Evolutionary conservation across 2,888 invertebrate species (phyloP), one percentile per base, ranked within the genome.

Genomic region (Junonia oenone): DNA sequence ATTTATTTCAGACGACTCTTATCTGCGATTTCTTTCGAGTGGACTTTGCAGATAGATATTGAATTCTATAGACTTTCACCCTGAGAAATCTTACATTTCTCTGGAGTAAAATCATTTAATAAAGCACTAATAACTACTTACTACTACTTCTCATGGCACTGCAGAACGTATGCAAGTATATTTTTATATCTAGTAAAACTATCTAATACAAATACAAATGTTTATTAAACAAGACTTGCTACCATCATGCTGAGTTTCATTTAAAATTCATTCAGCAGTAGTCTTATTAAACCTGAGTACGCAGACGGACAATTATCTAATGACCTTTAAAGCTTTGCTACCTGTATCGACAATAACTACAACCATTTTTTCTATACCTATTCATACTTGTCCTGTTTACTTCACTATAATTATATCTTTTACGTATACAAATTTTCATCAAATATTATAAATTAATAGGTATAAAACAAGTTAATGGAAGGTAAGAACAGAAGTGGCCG

Each of bases 401-500:
- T n/a, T n/a, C n/a, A 22, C 22, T 22, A 22, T 22, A 22, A 22
- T 22, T 22, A 22, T 22, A 22, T n/a, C 5, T 31, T n/a, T 31
- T 31, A 11, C 31, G 2, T 9, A 17, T 38, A 38, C 2, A 17
- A 19, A 6, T 27, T 46, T n/a, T 35, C 17, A 26, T 26, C 9
- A 14, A 17, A 26, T 22, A 47, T 22, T 31, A 5, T 26, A 54
- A 19, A 48, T 19, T 5, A 11, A 9, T 38, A 3, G 38, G 19
- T n/a, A 33, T 33, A 33, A 33, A 40, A 40, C 38, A 40, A 40
- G 19, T 17, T 40, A 19, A 19, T 19, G 11, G 31, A 50, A 43
- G 26, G 51, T 46, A 49, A 40, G 37, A 43, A 51, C 51, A 54
- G 52, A 58, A 63, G 56, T 57, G 48, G 53, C 51, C 56, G 58